Evolutionary conservation across 1,140 invertebrate species (phyloP).

Genomic region (Archegozetes longisetosus): DNA sequence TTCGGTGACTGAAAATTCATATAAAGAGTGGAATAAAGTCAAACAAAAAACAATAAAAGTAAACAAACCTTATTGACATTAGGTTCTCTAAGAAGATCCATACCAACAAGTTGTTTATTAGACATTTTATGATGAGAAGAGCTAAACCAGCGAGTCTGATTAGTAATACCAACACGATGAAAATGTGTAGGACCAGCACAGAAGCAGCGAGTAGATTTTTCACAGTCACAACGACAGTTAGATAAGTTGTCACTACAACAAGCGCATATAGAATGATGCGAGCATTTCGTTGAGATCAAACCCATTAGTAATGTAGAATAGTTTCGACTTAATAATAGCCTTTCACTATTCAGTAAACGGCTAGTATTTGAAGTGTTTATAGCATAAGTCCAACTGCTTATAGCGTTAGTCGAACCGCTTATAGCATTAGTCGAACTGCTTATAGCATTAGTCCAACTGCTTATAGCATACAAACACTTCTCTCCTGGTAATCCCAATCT

Average conservation of each 20-base stretch:
- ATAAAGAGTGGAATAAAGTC: no score
- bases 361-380: no score
- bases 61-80: constrained; percentile 13
- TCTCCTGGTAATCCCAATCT: no score
- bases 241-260: constrained; percentile 9
- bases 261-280: constrained; percentile 4
- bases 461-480: no score
- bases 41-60: no score
- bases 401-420: neutral
- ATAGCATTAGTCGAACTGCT: neutral
- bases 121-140: neutral
- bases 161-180: constrained; percentile 2
- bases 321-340: neutral
- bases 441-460: neutral
- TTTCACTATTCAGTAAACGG: no score
- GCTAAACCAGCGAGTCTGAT: neutral
- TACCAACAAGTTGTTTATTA: neutral
- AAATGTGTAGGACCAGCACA: constrained; percentile 10
- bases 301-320: neutral
- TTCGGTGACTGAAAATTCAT: no score
- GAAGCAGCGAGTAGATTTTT: neutral
- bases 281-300: neutral
- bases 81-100: constrained; percentile 9
- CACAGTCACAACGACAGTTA: constrained; percentile 1
- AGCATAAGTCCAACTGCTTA: neutral